Conservation (phyloP, 1,140 invertebrate genomes). For the Trichogramma pretiosum region DNA sequence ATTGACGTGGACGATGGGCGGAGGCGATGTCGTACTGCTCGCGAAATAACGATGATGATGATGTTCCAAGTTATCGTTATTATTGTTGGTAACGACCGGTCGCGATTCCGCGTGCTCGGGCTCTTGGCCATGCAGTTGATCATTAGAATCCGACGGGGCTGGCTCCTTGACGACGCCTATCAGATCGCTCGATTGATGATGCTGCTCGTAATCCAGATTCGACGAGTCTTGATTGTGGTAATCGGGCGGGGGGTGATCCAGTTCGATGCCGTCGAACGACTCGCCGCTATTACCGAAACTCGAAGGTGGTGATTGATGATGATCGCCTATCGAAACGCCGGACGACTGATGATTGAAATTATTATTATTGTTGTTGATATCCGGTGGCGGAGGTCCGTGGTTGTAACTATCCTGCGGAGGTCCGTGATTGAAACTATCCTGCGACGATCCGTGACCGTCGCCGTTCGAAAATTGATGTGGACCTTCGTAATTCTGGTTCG, state of each 20-base stretch:
- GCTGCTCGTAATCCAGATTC: not conserved
- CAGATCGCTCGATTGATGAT: not conserved
- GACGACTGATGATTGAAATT: conserved; percentile 1
- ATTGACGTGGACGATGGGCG: not conserved
- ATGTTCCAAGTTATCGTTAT: not conserved
- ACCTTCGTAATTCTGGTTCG: conserved; percentile 3
- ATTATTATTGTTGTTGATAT: not conserved
- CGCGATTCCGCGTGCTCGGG: conserved; percentile 8
- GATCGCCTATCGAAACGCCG: too few species aligned
- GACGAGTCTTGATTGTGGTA: conserved; percentile 2
- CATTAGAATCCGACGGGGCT: not conserved
- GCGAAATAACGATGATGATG: not conserved
- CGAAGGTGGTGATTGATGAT: not conserved
- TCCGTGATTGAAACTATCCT: not conserved
- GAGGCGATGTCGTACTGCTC: not conserved
- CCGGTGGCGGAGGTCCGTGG: conserved; percentile 3
- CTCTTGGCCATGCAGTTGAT: not conserved
- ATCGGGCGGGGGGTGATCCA: not conserved
- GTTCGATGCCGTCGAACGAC: too few species aligned
- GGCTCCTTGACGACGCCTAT: conserved; percentile 8
- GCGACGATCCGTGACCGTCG: too few species aligned
- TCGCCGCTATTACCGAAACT: conserved; percentile 5
- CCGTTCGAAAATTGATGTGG: too few species aligned
- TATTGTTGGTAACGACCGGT: not conserved
- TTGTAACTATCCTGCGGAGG: not conserved